phyloP scores from a whole-genome alignment of 2,888 invertebrate species.

The Eulithis testata region DNA sequence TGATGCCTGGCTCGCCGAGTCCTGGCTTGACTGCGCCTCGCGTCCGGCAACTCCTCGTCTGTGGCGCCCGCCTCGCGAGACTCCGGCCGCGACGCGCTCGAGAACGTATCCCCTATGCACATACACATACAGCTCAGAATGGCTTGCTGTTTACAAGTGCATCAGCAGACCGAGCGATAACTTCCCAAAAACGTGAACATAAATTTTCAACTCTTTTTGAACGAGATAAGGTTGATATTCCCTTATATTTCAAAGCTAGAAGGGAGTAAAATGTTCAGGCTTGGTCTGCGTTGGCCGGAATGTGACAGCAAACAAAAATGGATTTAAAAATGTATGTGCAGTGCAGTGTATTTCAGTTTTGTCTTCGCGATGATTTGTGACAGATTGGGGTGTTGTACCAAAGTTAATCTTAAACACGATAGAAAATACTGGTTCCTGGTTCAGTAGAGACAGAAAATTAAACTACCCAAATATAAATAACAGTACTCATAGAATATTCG shows the following conservation, averaged over 20 bases:
- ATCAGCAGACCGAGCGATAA: neutral
- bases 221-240: too few relatives aligned
- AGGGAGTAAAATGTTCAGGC: too few relatives aligned
- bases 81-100: conserved; percentile 66
- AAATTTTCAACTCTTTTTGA: neutral
- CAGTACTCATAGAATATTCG: too few relatives aligned
- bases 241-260: too few relatives aligned
- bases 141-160: neutral
- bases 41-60: conserved; percentile 62
- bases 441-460: neutral
- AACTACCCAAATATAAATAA: neutral
- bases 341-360: neutral
- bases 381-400: too few relatives aligned
- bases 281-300: neutral
- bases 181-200: neutral
- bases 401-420: too few relatives aligned
- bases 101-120: conserved; percentile 60
- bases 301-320: neutral
- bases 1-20: conserved; percentile 49
- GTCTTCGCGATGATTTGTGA: too few relatives aligned
- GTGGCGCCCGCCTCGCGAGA: conserved; percentile 69
- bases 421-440: too few relatives aligned
- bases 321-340: neutral
- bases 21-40: conserved; percentile 43
- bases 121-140: conserved; percentile 2